Conservation (phyloP, 2,888 invertebrate species). For the Hoplodrina blanda region DNA sequence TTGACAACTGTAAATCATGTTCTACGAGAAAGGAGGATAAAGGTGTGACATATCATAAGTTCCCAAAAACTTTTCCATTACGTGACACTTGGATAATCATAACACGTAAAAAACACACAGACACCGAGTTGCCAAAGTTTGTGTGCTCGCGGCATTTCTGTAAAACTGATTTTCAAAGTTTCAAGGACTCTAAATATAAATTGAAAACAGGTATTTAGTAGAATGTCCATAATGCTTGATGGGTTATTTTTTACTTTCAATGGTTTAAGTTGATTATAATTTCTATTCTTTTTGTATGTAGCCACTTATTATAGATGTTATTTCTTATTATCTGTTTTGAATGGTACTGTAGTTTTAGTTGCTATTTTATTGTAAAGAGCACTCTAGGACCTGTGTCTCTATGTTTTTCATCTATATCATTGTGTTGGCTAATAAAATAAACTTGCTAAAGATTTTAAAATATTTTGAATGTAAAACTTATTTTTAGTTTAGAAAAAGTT, state of each 20-base stretch:
- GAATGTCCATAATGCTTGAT: constrained; percentile 63
- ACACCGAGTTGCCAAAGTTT: constrained; percentile 90
- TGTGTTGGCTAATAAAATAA: constrained; percentile 20
- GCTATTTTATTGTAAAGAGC: constrained; percentile 40
- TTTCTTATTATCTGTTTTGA: constrained; percentile 29
- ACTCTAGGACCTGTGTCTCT: constrained; percentile 38
- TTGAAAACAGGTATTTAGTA: constrained; percentile 90
- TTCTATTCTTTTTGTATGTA: constrained; percentile 33
- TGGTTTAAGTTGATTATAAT: constrained; percentile 51
- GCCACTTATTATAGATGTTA: constrained; percentile 17
- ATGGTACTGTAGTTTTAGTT: constrained; percentile 52
- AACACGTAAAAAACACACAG: constrained; percentile 90
- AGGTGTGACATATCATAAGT: constrained; percentile 94
- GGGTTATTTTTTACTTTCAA: constrained; percentile 45
- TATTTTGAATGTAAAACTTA: constrained; percentile 32
- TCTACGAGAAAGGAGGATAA: constrained; percentile 91
- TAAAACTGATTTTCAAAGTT: constrained; percentile 93
- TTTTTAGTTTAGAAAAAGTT: constrained; percentile 43
- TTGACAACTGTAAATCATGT: constrained; percentile 91
- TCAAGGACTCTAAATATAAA: constrained; percentile 93
- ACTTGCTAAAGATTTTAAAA: constrained; percentile 25
- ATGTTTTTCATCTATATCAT: constrained; percentile 22
- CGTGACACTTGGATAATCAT: constrained; percentile 92
- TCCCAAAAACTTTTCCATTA: constrained; percentile 92
- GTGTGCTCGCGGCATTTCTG: constrained; percentile 95